Evolutionary conservation across 2,797 vertebrate genomes (phyloP).

Genomic region (Serranus cabrilla): DNA sequence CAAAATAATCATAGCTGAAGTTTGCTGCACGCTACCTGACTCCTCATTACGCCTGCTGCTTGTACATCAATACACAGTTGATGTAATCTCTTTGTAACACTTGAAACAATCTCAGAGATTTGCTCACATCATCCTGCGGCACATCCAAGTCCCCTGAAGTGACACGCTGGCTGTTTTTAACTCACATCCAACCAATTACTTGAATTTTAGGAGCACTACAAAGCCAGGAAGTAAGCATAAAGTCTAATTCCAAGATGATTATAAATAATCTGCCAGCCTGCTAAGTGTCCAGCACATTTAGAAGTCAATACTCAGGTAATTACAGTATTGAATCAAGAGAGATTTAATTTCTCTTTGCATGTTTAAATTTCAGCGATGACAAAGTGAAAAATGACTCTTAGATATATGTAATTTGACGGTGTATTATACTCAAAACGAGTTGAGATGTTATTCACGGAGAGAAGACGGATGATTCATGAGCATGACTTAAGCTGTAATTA

Average conservation of each 20-base stretch:
- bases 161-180: neutral
- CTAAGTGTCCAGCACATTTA: neutral
- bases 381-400: neutral
- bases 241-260: neutral
- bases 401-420: neutral
- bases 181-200: neutral
- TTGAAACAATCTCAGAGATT: neutral
- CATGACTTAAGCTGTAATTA: neutral
- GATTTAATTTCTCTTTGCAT: neutral
- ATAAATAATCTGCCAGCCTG: neutral
- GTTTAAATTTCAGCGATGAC: constrained; percentile 2
- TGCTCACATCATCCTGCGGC: neutral
- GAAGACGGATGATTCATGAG: neutral
- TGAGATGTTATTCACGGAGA: neutral
- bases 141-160: neutral
- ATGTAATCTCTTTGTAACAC: neutral
- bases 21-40: neutral
- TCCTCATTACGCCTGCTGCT: neutral
- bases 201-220: neutral
- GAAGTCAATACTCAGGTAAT: neutral
- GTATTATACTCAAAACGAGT: neutral
- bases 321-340: neutral
- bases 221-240: neutral
- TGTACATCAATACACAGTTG: neutral
- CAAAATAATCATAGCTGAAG: neutral